Conservation (phyloP, 2,888 invertebrate species). For the Trichogramma evanescens region DNA sequence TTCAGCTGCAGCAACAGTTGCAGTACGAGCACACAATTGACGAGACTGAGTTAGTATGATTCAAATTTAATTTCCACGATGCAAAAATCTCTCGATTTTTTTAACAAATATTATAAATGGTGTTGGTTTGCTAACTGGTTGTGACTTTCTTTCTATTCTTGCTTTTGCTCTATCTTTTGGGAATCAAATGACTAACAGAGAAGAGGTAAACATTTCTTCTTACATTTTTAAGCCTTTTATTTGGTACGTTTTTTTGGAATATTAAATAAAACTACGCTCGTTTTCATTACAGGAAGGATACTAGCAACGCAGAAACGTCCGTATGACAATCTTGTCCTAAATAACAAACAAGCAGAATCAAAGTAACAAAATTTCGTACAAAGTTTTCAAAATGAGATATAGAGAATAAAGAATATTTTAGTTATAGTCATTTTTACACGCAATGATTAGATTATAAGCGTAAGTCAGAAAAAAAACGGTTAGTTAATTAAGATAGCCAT, state of each 20-base stretch:
- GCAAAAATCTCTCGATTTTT: neutral
- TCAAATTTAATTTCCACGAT: neutral
- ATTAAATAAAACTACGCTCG: constrained; percentile 8
- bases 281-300: constrained; percentile 45
- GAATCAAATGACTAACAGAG: constrained; percentile 16
- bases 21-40: constrained; percentile 43
- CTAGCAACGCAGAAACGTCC: constrained; percentile 47
- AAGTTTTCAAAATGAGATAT: constrained; percentile 27
- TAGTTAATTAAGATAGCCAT: constrained; percentile 44
- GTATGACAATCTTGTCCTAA: constrained; percentile 41
- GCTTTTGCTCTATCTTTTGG: constrained; percentile 19
- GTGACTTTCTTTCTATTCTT: constrained; percentile 17
- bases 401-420: constrained; percentile 34
- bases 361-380: constrained; percentile 41
- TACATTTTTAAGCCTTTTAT: neutral
- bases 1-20: constrained; percentile 34
- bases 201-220: constrained; percentile 15
- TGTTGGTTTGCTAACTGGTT: constrained; percentile 17
- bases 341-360: constrained; percentile 25
- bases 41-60: constrained; percentile 42
- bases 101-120: constrained; percentile 7
- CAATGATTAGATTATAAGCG: constrained; percentile 26
- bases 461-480: constrained; percentile 19
- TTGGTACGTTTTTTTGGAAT: neutral
- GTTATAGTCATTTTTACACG: constrained; percentile 37